Base-by-base conservation (phyloP, 2,797 vertebrate genomes). In the Peromyscus aztecus region DNA sequence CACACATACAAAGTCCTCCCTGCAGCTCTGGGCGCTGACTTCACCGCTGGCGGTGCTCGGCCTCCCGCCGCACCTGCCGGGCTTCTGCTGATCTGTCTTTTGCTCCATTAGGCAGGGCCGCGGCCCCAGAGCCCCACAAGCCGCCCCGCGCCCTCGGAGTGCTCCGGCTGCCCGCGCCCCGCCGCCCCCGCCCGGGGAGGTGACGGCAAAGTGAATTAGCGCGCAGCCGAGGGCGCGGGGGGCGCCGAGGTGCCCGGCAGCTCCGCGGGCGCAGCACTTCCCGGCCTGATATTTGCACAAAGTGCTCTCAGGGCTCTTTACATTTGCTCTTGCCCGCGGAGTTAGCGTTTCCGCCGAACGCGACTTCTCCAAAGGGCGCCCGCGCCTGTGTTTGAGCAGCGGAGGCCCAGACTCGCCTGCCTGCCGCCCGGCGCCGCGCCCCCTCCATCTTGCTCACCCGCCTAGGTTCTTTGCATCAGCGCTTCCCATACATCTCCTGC, bases 31-130 rank as follows among this genome's bases (percentile, higher is more conserved):
- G 40, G 46, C 82, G 21, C 63, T 52, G 63, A 52, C 65, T 96
- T 71, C 71, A 34, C 52, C 4, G 3, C 55, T 2, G 77, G 8
- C 21, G 1, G 13, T 10, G 6, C 52, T 71, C 77, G 52, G 23
- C 9, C 92, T 27, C 69, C 90, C 46, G 46, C 93, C 83, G 34
- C 95, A 73, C 91, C 94, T 29, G 91, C 87, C 71, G 37, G 0
- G 76, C 97, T 97, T 97, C 94, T 98, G 98, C 97, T 97, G 97
- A 97, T 97, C 85, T 97, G 96, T 98, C 96, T 98, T 94, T 95
- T 86, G 96, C 95, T 97, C 91, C 97, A 93, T 98, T 97, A 98
- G 97, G 95, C 94, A 65, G 94, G 94, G 95, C 89, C 40, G 0
- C 2, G 71, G 84, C 93, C 85, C 85, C 19, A 8, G 77, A 17